Evolutionary conservation across 2,797 vertebrate species (phyloP), one percentile per base, ranked within the genome.

Genomic region (Anguilla obscura): DNA sequence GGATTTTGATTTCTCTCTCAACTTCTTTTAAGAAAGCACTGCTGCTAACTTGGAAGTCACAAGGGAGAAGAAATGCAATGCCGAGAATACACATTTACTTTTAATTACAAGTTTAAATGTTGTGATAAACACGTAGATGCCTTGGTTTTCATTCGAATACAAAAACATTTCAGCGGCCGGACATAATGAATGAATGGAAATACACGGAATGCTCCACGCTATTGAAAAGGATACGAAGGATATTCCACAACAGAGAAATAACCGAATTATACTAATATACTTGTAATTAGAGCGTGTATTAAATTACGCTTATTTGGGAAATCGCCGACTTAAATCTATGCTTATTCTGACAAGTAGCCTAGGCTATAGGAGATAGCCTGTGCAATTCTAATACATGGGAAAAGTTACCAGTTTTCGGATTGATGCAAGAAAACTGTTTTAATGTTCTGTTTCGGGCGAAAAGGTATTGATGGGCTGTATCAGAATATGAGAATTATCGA

Each of bases 371-470:
- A 52, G 71, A 33, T 71, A 58, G 48, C 30, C 36, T 30, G 33
- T 56, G 54, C 54, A 33, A 52, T 60, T 21, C 8, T 27, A 48
- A 33, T 87, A 5, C 80, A 50, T 66, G 86, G 76, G 0, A 63
- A 87, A 87, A 87, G 86, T 87, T 87, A 80, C 10, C 30, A 4
- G 86, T 83, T 87, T 83, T 83, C 54, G 33, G 24, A 52, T 24
- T 48, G 33, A 63, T 45, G 63, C 56, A 30, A 45, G 14, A n/a
- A 58, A 12, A 18, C 56, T 10, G 74, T 10, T 66, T 87, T 54
- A 60, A 60, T 82, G 36, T 63, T 82, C 56, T 76, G 27, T 60
- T 87, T 83, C 24, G 58, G 76, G 48, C 30, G 45, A 52, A 60
- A 58, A 82, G 45, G 74, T 79, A 10, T 27, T 80, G 36, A 82